These are phyloP conservation scores for Scaptomyza hsui DNA, from an alignment of 1,140 invertebrate species.

Conservation along the genomic window DNA sequence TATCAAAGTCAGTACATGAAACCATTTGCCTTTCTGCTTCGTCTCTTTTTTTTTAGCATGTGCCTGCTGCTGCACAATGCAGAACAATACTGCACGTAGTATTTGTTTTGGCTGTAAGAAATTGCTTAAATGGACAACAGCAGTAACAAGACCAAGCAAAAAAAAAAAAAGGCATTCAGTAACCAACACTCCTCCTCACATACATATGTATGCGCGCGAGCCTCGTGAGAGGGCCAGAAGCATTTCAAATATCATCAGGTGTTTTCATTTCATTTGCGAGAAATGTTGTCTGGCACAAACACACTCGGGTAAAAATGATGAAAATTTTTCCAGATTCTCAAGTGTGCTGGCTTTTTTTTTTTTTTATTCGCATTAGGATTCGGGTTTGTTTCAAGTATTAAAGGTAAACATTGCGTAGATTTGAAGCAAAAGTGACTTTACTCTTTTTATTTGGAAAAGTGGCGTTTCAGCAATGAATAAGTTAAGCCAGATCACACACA, in stretches of 20 bases:
- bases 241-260: conserved; percentile 69
- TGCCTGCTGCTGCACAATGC: conserved; percentile 23
- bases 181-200: conserved; percentile 16
- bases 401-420: conserved; percentile 23
- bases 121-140: conserved; percentile 29
- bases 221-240: conserved; percentile 8
- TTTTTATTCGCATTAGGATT: conserved; percentile 6
- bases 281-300: conserved; percentile 69
- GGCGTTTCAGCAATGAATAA: conserved; percentile 16
- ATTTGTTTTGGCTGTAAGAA: conserved; percentile 43
- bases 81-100: conserved; percentile 9
- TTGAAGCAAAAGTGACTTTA: conserved; percentile 6
- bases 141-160: conserved; percentile 6
- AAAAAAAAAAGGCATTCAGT: background rate
- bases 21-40: conserved; percentile 1
- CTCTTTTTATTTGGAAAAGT: conserved; percentile 13
- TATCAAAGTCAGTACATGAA: background rate
- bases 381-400: conserved; percentile 13
- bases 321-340: conserved; percentile 11
- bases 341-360: background rate
- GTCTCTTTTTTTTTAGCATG: conserved; percentile 10
- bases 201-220: conserved; percentile 3
- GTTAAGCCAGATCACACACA: conserved; percentile 14
- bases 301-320: conserved; percentile 25
- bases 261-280: conserved; percentile 84